Evolutionary conservation across 2,113 vertebrate species (phyloP), one percentile per base, ranked within the genome.

Genomic region (Fulica atra): DNA sequence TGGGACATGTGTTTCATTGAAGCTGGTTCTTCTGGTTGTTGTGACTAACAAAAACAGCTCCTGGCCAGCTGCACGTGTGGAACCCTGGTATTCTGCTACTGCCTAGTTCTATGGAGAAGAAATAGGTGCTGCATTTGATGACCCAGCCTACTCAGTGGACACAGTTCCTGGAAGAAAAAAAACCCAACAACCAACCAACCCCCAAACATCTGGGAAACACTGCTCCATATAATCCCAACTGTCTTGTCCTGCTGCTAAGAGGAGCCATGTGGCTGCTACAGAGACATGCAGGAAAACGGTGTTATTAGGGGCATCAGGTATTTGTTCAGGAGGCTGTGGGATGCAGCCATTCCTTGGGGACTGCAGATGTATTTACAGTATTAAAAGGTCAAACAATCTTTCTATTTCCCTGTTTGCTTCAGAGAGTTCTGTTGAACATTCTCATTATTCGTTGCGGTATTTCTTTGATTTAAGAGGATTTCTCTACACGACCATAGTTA

Each of bases 311-410:
- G 70, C 33, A 90, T 54, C 38, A 76, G 65, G 56, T 88, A 82
- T 96, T 94, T 96, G 89, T 76, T 89, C 82, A 89, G 88, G n/a
- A 94, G 81, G 56, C 89, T 94, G 70, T 72, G 89, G 84, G 89
- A 95, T 89, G 89, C 65, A 92, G 69, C 80, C 42, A 28, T 93
- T 95, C 91, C 76, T 91, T 87, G 56, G 82, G 70, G 80, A 82
- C 46, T 85, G 68, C 89, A 90, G 92, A 82, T 92, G 51, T 94
- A 91, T 94, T 97, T 96, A 97, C 74, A 77, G 93, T 84, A 97
- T 97, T 96, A 96, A 97, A 96, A 97, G 93, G 95, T 97, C 96
- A 97, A 95, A 89, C 88, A 96, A 95, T 97, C 85, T 94, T 96
- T 80, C 54, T 68, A 76, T 91, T 93, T 95, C 87, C 54, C 81